Percentiles rank a stretch among this genome's conserved stretches.
Conservation (phyloP, 2,113 vertebrate species). For the Zosterops hypoxanthus region DNA sequence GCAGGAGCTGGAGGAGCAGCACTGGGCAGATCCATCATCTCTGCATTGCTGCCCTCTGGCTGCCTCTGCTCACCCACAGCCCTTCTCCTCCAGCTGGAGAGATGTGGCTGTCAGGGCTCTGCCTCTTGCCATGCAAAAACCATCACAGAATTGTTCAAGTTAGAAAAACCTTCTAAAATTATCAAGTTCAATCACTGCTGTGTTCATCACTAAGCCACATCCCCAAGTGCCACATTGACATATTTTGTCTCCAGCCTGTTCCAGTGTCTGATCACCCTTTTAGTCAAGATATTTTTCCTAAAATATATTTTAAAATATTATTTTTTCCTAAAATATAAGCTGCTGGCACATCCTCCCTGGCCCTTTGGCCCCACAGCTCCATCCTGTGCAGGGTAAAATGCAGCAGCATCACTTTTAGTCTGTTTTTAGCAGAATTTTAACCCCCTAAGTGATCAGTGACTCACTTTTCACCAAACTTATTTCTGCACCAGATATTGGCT, state of each 20-base stretch:
- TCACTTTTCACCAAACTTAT: not conserved
- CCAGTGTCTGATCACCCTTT: not conserved
- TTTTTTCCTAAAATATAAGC: not conserved
- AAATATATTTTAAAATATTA: not conserved
- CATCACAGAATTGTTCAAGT: not conserved
- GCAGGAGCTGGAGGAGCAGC: not conserved
- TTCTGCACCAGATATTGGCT: not conserved
- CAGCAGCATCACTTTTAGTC: not conserved
- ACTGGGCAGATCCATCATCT: accelerated
- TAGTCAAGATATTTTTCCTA: not conserved
- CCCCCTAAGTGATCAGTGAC: not conserved
- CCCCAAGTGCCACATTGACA: not conserved
- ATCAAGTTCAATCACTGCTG: not conserved
- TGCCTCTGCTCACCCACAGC: not conserved
- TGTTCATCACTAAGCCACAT: no score
- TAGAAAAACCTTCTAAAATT: not conserved
- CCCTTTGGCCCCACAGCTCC: not conserved
- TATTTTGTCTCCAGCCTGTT: not conserved
- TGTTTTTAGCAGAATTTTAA: not conserved
- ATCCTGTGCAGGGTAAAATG: not conserved
- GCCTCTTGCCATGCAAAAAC: not conserved
- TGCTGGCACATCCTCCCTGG: not conserved
- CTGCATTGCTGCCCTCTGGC: conserved; percentile 56
- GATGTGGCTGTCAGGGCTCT: not conserved
- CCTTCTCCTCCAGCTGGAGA: not conserved